Conservation (phyloP, 92 coral and sea anemone genomes). For the Palythoa grandis region DNA sequence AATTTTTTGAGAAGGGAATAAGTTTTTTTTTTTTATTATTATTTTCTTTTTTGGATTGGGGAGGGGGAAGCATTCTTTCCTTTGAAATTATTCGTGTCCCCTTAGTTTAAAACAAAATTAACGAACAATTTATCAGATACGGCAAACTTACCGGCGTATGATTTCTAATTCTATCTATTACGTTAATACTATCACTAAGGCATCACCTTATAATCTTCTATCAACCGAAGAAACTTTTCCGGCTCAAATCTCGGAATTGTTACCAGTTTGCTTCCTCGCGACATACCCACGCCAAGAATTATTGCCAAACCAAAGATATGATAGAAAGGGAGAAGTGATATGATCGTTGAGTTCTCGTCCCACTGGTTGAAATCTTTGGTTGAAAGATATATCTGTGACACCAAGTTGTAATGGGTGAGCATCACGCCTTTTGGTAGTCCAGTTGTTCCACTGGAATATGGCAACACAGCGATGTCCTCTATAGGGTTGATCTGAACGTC, state of each 20-base stretch:
- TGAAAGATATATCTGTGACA: constrained; percentile 59
- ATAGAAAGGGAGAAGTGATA: constrained; percentile 80
- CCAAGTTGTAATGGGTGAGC: constrained; percentile 89
- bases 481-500: constrained; percentile 64
- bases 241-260: constrained; percentile 76
- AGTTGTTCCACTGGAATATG: constrained; percentile 93
- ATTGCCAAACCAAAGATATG: constrained; percentile 75
- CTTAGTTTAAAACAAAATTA: no score
- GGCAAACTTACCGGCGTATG: no score
- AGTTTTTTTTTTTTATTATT: no score
- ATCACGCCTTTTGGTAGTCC: constrained; percentile 91
- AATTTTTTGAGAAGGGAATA: no score
- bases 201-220: constrained; percentile 80
- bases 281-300: constrained; percentile 57
- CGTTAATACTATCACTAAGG: no score
- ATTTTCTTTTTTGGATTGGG: no score
- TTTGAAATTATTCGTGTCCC: no score
- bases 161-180: no score
- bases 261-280: constrained; percentile 72
- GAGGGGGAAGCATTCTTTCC: no score
- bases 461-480: constrained; percentile 80
- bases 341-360: constrained; percentile 51
- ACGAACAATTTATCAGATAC: no score
- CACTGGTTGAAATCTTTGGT: constrained; percentile 45
- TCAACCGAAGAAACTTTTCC: constrained; percentile 62